phyloP scores from a whole-genome alignment of 1,140 invertebrate species.

The Hesperophylax magnus region DNA sequence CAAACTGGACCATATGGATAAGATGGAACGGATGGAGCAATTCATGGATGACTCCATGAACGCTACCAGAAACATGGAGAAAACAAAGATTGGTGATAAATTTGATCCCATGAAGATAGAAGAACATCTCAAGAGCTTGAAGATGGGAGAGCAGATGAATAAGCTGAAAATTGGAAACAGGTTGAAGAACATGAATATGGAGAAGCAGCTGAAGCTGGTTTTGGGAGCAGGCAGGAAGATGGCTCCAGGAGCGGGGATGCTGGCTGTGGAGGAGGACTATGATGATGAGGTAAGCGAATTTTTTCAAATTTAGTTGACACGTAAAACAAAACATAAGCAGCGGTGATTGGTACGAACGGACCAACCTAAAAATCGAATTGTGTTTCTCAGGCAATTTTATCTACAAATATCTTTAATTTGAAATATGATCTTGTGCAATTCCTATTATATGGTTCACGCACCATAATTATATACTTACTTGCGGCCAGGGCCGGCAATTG shows the following conservation, averaged over 20 bases:
- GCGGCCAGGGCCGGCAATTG: no score
- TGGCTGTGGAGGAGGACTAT: conserved; percentile 53
- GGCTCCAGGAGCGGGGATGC: conserved; percentile 32
- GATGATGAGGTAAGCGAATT: conserved; percentile 43
- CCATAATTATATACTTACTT: no score
- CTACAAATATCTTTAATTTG: no score
- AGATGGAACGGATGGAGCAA: conserved; percentile 10
- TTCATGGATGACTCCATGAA: neutral
- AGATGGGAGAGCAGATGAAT: conserved; percentile 16
- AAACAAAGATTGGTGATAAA: neutral
- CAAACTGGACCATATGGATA: conserved; percentile 13
- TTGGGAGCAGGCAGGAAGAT: conserved; percentile 8
- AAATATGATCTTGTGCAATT: no score
- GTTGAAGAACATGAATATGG: conserved; percentile 27
- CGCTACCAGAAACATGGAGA: neutral
- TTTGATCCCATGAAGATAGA: conserved; percentile 38
- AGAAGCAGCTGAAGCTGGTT: conserved; percentile 39
- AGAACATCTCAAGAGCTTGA: conserved; percentile 2
- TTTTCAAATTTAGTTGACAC: no score
- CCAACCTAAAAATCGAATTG: no score
- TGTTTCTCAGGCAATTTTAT: no score
- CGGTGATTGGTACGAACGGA: no score
- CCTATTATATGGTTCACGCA: no score
- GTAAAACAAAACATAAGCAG: no score
- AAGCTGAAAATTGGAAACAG: conserved; percentile 9